phyloP scores from a whole-genome alignment of 2,888 invertebrate genomes.

The Eustalomyia histrio region DNA sequence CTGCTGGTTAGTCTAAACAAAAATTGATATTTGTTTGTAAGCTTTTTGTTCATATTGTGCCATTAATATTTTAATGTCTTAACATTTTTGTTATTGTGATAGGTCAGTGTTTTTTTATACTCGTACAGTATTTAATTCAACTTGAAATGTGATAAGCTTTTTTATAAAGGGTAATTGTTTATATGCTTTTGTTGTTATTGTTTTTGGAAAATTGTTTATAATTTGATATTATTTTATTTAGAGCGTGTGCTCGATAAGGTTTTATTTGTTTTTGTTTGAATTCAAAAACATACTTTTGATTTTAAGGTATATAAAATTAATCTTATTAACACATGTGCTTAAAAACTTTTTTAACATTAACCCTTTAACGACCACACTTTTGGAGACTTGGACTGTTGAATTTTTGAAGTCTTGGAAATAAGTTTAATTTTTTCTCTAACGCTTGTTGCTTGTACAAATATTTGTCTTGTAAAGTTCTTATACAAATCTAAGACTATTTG shows the following conservation, averaged over 20 bases:
- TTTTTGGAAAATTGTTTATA: slow-evolving; percentile 29
- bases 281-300: background rate
- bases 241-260: background rate
- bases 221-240: slow-evolving; percentile 14
- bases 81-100: slow-evolving; percentile 46
- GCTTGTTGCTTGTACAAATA: too few relatives aligned
- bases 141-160: slow-evolving; percentile 42
- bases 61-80: background rate
- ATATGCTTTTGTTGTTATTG: background rate
- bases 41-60: background rate
- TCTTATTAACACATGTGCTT: background rate
- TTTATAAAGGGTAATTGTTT: slow-evolving; percentile 10
- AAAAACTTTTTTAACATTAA: too few relatives aligned
- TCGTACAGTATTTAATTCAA: slow-evolving; percentile 9
- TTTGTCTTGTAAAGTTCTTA: too few relatives aligned
- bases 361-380: too few relatives aligned
- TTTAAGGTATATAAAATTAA: background rate
- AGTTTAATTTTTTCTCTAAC: too few relatives aligned
- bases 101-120: slow-evolving; percentile 46
- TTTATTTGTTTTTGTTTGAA: background rate
- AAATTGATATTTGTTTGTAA: slow-evolving; percentile 1
- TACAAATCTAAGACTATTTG: too few relatives aligned
- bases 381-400: too few relatives aligned
- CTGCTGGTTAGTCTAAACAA: slow-evolving; percentile 27
- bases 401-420: too few relatives aligned